Conservation (phyloP, 2,113 vertebrate species). For the Anser brachyrhynchus region DNA sequence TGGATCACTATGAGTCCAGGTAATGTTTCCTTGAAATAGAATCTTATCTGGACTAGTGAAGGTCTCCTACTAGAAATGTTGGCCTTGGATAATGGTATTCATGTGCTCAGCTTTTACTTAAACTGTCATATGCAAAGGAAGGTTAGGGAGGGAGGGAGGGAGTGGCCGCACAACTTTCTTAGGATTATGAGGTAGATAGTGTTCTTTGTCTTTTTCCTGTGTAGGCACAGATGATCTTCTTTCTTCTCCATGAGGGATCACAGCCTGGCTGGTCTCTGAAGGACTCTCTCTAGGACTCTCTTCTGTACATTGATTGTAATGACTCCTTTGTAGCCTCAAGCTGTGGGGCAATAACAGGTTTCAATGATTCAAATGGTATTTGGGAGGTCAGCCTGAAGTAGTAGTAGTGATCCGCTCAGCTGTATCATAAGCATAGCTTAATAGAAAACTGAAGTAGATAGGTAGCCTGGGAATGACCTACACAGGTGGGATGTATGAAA, state of each 20-base stretch:
- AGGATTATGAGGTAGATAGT: background rate
- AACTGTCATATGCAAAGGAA: background rate
- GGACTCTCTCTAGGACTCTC: background rate
- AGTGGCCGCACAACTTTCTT: background rate
- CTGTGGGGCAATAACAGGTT: background rate
- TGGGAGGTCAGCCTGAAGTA: background rate
- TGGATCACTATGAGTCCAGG: background rate
- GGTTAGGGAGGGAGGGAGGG: background rate
- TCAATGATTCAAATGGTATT: background rate
- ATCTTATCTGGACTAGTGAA: background rate
- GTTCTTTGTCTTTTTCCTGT: background rate
- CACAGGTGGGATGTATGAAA: background rate
- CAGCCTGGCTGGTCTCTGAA: background rate
- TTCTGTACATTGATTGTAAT: background rate
- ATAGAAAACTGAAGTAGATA: background rate
- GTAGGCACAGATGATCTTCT: background rate
- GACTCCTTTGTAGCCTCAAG: background rate
- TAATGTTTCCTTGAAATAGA: background rate
- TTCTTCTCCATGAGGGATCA: background rate
- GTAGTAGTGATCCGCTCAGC: background rate
- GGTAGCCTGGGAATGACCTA: background rate
- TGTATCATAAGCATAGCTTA: background rate
- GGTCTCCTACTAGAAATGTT: background rate
- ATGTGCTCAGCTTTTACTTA: background rate
- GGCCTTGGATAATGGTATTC: background rate